Evolutionary conservation across 2,888 invertebrate species (phyloP).

Genomic region (Calameuta idolon): DNA sequence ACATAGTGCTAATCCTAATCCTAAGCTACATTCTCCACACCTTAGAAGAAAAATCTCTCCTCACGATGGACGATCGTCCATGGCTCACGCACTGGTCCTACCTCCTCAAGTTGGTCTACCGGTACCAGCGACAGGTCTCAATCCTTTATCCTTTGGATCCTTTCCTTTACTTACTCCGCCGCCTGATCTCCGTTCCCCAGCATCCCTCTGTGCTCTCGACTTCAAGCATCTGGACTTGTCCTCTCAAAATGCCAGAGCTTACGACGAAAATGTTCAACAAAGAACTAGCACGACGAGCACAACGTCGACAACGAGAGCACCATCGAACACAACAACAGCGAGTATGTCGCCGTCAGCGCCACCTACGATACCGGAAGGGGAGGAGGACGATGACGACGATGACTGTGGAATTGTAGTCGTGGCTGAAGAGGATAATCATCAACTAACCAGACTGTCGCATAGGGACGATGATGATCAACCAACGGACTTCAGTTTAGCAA

Average conservation of each 20-base stretch:
- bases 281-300: conserved; percentile 27
- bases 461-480: conserved; percentile 71
- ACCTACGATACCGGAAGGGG: conserved; percentile 53
- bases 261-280: conserved; percentile 69
- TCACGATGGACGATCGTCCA: conserved; percentile 91
- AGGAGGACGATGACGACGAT: conserved; percentile 77
- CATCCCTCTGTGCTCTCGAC: conserved; percentile 71
- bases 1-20: conserved; percentile 98
- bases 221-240: conserved; percentile 76
- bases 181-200: conserved; percentile 74
- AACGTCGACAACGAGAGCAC: conserved; percentile 10
- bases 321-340: conserved; percentile 56
- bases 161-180: conserved; percentile 82
- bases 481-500: conserved; percentile 78
- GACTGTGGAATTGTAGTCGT: conserved; percentile 85
- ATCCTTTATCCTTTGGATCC: conserved; percentile 81
- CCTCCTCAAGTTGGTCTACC: conserved; percentile 79
- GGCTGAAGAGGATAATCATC: conserved; percentile 72
- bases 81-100: conserved; percentile 84
- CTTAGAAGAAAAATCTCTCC: conserved; percentile 93
- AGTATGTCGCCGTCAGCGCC: conserved; percentile 59
- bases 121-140: conserved; percentile 75
- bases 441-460: conserved; percentile 51
- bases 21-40: conserved; percentile 96
- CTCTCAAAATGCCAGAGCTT: conserved; percentile 64